Evolutionary conservation across 2,888 invertebrate species (phyloP), one percentile per base, ranked within the genome.

Genomic region (Apodemia hepburni): DNA sequence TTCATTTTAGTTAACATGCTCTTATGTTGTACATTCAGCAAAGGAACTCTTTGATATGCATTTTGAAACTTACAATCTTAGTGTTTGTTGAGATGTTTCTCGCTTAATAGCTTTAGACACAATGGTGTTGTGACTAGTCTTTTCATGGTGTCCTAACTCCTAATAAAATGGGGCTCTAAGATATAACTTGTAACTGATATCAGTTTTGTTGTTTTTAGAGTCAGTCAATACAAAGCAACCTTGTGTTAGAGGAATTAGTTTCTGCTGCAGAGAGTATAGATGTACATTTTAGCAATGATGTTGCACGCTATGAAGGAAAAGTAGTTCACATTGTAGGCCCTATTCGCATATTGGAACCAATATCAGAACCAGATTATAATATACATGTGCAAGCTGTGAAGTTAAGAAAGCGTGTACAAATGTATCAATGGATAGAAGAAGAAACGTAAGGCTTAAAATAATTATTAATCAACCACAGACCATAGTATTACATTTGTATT

Each of bases 341-440:
- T 0, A 82, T 98, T 18, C 84, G 93, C 12, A 93, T 97, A 59
- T 93, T 95, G 11, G 97, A 97, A 77, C 97, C 97, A 7, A 92
- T 97, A 64, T 95, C 96, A 0, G 98, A 98, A 77, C 95, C 95
- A 0, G 96, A 96, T 66, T 98, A 98, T 81, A 96, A 96, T 64
- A 95, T 98, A 59, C 95, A 96, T 66, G 94, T 98, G 1, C 93
- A 95, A 72, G 95, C 97, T 3, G 96, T 97, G 0, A 97, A 97
- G 79, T 83, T 98, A 33, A 95, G 95, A 75, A 93, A 97, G 65
- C 90, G 96, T 63, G 98, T 97, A 0, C 98, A 98, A 82, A 98
- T 98, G 97, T 98, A 95, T 81, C 98, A 98, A 77, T 98, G 98
- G 98, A 93, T 97, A 64, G 98, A 98, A 75, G 96, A 96, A 75